A percentile compares a stretch with the other conserved stretches of the same genome.
Conservation (phyloP, 2,888 invertebrate genomes). For the Parochlus steinenii region DNA sequence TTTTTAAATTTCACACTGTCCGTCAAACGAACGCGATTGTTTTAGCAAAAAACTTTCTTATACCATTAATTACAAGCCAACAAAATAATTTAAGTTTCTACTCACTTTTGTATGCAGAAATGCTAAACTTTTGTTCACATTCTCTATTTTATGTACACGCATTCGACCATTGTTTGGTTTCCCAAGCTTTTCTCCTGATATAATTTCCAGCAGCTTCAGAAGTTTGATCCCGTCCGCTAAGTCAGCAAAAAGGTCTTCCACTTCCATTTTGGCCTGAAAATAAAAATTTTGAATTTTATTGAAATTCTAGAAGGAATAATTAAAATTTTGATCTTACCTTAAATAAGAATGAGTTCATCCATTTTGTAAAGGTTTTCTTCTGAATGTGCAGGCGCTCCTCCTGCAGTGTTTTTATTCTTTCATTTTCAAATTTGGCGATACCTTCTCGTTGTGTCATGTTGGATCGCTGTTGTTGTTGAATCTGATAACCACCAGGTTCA, state of each 20-base stretch:
- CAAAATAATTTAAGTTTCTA: conserved; percentile 9
- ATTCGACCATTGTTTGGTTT: conserved; percentile 91
- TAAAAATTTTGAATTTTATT: neutral
- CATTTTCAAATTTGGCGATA: conserved; percentile 89
- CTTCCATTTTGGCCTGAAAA: conserved; percentile 86
- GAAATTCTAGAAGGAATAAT: conserved; percentile 2
- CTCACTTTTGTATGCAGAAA: conserved; percentile 85
- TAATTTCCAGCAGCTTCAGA: conserved; percentile 89
- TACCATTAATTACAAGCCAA: neutral
- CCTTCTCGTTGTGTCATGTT: conserved; percentile 85
- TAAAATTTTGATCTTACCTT: conserved; percentile 46
- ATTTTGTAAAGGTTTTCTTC: conserved; percentile 99
- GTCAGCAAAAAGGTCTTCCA: conserved; percentile 92
- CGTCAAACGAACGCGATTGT: no score
- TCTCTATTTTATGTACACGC: conserved; percentile 98
- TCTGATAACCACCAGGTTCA: conserved; percentile 47
- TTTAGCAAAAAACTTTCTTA: neutral
- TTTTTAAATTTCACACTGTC: no score
- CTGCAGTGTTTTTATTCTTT: conserved; percentile 88
- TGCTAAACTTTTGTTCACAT: conserved; percentile 92
- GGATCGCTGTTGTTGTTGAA: conserved; percentile 47
- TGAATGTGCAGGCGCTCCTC: conserved; percentile 96
- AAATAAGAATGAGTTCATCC: conserved; percentile 93
- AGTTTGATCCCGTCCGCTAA: conserved; percentile 88
- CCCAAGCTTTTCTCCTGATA: conserved; percentile 93